Conservation (phyloP, 2,888 invertebrate genomes). For the Tholera decimalis region DNA sequence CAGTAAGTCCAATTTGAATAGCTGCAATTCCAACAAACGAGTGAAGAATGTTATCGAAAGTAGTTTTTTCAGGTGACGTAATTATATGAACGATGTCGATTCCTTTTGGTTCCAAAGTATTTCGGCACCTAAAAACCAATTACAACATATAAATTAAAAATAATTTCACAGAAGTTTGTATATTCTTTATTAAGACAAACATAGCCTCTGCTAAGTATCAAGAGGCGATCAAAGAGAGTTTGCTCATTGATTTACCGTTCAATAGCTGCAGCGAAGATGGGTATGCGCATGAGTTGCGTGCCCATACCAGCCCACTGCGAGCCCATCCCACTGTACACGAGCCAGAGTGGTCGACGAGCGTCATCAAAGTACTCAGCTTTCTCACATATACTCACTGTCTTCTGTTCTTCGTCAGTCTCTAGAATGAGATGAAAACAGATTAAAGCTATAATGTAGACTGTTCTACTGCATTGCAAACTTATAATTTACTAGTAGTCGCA, state of each 20-base stretch:
- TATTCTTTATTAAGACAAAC: too few species aligned
- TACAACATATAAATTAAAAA: neutral
- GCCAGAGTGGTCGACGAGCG: constrained; percentile 91
- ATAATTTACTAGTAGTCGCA: too few species aligned
- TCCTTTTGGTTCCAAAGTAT: constrained; percentile 8
- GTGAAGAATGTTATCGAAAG: constrained; percentile 89
- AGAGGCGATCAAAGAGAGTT: neutral
- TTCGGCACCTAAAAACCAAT: constrained; percentile 78
- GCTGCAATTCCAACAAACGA: constrained; percentile 86
- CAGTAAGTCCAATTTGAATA: constrained; percentile 90
- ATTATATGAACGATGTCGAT: constrained; percentile 9
- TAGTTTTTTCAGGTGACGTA: neutral
- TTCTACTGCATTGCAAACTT: neutral
- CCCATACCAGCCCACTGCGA: constrained; percentile 94
- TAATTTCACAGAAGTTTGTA: too few species aligned
- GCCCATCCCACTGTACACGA: constrained; percentile 94
- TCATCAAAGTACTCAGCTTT: constrained; percentile 75
- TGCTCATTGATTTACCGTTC: constrained; percentile 72
- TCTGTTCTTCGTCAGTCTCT: constrained; percentile 76
- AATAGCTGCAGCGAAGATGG: constrained; percentile 91
- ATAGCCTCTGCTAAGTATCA: neutral
- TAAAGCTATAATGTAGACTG: neutral
- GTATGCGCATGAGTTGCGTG: constrained; percentile 92
- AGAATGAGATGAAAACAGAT: constrained; percentile 1
- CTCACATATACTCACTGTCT: constrained; percentile 69